Evolutionary conservation across 1,140 invertebrate species (phyloP).

Genomic region (Monochamus saltuarius): DNA sequence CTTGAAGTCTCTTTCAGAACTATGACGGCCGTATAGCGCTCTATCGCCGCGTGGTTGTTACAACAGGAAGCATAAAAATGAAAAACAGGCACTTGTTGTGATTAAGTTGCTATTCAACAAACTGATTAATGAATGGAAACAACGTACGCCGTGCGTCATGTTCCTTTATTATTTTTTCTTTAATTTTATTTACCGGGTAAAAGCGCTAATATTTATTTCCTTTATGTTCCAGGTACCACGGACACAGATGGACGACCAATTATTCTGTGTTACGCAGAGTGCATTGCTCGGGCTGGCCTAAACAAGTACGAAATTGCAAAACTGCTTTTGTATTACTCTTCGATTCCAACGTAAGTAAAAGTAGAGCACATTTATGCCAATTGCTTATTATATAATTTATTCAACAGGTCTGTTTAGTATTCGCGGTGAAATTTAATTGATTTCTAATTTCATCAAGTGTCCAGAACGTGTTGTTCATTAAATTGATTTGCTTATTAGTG

Average conservation of each 20-base stretch:
- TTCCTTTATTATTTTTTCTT: slow-evolving; percentile 1
- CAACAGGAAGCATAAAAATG: slow-evolving; percentile 25
- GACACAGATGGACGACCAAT: slow-evolving; percentile 56
- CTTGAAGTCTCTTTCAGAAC: slow-evolving; percentile 25
- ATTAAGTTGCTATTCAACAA: slow-evolving; percentile 14
- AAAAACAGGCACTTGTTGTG: slow-evolving; percentile 13
- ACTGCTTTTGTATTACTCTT: slow-evolving; percentile 58
- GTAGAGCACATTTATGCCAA: too few relatives aligned
- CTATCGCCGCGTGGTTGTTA: slow-evolving; percentile 5
- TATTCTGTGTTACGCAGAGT: slow-evolving; percentile 57
- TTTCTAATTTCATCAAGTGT: neutral
- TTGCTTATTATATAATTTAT: too few relatives aligned
- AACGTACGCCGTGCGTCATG: neutral
- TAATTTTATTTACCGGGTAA: neutral
- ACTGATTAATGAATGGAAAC: slow-evolving; percentile 8
- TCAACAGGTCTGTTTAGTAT: neutral
- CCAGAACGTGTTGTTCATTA: neutral
- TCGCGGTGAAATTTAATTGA: neutral
- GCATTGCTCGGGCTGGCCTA: slow-evolving; percentile 54
- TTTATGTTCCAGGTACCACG: slow-evolving; percentile 50
- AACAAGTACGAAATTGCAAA: slow-evolving; percentile 60
- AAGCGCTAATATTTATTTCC: slow-evolving; percentile 6
- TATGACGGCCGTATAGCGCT: slow-evolving; percentile 5
- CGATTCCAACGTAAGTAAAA: slow-evolving; percentile 57
- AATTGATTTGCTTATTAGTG: neutral